Evolutionary conservation across 1,140 invertebrate species (phyloP), one percentile per base, ranked within the genome.

Genomic region (Euwallacea fornicatus): DNA sequence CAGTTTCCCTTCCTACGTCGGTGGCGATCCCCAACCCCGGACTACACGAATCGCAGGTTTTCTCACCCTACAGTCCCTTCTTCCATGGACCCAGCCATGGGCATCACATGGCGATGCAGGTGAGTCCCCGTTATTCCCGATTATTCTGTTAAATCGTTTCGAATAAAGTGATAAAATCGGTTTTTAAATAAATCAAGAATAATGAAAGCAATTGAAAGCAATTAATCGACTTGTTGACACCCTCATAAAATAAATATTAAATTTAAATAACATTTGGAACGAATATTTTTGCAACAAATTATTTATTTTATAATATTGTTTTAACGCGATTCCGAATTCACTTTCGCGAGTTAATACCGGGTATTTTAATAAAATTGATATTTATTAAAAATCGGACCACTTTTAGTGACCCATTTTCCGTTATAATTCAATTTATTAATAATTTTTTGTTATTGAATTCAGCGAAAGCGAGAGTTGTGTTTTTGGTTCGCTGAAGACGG

Each of bases 11-110:
- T 81, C 93, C 94, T 70, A 96, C 94, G 50, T 93, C 93, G 66
- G 95, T 98, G 78, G 95, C 95, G 80, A 97, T 98, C 83, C 94
- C 95, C 63, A 98, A 98, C 83, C 96, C 95, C 53, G 93, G 94
- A 78, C 86, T 98, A 73, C 94, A 97, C 84, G 95, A 97, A 83
- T 95, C 93, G 72, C 93, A 97, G 84, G 90, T 97, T 76, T 95
- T 95, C 83, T 94, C 93, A 69, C 92, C 93, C 68, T 94, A 94
- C 83, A 92, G 90, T 79, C 92, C 92, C 70, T 94, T 95, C 84
- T 93, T 93, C 83, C 88, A 88, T 75, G 83, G 82, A 74, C 82
- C 82, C 70, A 81, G 80, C 69, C 82, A 83, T 74, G 83, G 85
- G 64, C 84, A 84, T 73, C 86, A 88, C 79, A 80, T 82, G 79